A percentile compares a stretch with the other conserved stretches of the same genome.
Conservation (phyloP, 2,888 invertebrate species). For the Pimpla rufipes region DNA sequence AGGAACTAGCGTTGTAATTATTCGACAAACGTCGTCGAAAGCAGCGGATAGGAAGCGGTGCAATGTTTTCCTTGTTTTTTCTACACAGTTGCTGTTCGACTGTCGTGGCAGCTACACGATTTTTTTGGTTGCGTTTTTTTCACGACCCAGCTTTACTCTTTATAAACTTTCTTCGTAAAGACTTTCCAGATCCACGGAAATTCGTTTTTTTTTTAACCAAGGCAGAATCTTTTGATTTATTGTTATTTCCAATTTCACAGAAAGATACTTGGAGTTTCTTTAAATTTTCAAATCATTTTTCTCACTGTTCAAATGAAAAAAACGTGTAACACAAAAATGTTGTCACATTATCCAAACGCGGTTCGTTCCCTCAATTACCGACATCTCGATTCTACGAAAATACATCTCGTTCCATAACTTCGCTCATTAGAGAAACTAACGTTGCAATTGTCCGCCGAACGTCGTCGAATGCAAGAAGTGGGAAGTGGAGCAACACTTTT, state of each 20-base stretch:
- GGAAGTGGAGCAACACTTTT: slow-evolving; percentile 17
- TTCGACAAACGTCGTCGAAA: slow-evolving; percentile 61
- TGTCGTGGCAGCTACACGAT: slow-evolving; percentile 10
- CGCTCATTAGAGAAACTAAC: slow-evolving; percentile 59
- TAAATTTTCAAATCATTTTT: no score
- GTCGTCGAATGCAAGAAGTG: slow-evolving; percentile 41
- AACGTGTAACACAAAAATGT: no score
- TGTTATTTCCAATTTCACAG: no score
- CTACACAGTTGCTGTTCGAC: slow-evolving; percentile 19
- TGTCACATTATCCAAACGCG: no score
- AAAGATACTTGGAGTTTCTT: no score
- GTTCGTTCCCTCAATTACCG: no score
- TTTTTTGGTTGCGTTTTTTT: neutral
- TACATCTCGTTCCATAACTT: slow-evolving; percentile 45
- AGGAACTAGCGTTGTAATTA: slow-evolving; percentile 63
- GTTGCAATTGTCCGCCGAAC: slow-evolving; percentile 66
- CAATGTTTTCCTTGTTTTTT: slow-evolving; percentile 55
- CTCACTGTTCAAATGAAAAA: no score
- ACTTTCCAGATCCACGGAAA: no score
- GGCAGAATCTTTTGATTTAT: no score
- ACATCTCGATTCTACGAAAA: no score
- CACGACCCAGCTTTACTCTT: slow-evolving; percentile 13
- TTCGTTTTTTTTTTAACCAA: no score
- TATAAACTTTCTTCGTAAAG: no score
- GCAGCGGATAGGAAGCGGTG: slow-evolving; percentile 14